Conservation (phyloP, 2,113 vertebrate species). For the Grammomys surdaster region DNA sequence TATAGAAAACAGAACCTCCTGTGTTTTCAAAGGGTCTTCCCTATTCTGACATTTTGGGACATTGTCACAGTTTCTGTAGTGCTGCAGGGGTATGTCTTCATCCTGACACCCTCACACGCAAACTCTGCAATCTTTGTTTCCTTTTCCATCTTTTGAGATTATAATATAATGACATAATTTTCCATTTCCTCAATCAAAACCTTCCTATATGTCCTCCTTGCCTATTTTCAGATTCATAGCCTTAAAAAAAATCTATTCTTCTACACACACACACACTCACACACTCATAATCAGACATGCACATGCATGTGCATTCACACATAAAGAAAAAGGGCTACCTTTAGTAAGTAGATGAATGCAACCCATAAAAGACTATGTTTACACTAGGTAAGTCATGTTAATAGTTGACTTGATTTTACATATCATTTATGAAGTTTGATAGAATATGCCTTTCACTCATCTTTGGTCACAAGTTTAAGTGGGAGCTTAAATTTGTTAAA, state of each 20-base stretch:
- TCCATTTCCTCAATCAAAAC: neutral
- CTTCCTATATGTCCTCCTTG: neutral
- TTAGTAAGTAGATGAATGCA: neutral
- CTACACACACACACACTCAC: neutral
- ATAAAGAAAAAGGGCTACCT: neutral
- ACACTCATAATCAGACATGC: neutral
- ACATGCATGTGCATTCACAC: neutral
- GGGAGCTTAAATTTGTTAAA: neutral
- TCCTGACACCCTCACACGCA: neutral
- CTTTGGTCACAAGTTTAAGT: neutral
- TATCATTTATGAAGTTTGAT: neutral
- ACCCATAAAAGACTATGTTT: neutral
- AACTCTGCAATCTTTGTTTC: neutral
- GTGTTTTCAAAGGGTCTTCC: neutral
- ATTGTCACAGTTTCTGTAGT: neutral
- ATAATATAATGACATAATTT: neutral
- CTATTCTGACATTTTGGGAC: neutral
- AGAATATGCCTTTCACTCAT: constrained; percentile 10
- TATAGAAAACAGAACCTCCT: neutral
- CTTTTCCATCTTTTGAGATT: neutral
- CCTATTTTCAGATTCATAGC: neutral
- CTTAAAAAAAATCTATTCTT: neutral
- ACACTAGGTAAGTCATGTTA: neutral
- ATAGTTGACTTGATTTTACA: constrained; percentile 34
- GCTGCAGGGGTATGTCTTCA: neutral